A percentile compares a stretch with the other conserved stretches of the same genome.
These are phyloP conservation scores for Sialia sialis DNA, from an alignment of 2,113 vertebrate species.

Conservation along the genomic window DNA sequence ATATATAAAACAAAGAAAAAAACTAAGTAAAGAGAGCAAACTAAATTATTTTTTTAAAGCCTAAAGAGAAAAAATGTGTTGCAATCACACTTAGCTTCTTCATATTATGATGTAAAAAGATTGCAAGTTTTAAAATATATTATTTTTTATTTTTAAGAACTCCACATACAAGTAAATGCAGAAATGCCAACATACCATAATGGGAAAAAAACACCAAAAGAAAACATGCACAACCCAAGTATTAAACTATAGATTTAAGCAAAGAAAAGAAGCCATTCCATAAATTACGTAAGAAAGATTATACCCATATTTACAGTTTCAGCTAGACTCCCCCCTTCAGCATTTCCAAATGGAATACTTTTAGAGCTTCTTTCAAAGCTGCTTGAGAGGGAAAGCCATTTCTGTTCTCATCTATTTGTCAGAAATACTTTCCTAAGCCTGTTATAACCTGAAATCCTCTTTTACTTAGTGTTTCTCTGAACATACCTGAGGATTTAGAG, in stretches of 20 bases:
- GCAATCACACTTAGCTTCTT: neutral
- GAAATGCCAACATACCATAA: neutral
- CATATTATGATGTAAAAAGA: neutral
- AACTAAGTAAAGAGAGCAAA: neutral
- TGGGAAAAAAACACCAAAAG: fast-evolving
- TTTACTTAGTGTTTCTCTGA: slow-evolving; percentile 64
- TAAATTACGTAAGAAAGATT: neutral
- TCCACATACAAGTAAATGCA: neutral
- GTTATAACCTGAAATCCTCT: slow-evolving; percentile 71
- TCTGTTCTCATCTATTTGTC: slow-evolving; percentile 55
- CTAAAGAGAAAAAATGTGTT: neutral
- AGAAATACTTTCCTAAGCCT: slow-evolving; percentile 72
- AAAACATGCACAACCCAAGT: neutral
- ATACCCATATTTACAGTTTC: neutral
- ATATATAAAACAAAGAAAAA: neutral
- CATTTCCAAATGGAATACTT: slow-evolving; percentile 70
- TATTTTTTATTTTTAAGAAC: neutral
- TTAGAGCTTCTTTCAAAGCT: slow-evolving; percentile 69
- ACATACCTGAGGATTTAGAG: slow-evolving; percentile 40
- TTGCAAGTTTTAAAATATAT: neutral
- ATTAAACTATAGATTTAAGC: neutral
- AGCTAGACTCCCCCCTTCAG: slow-evolving; percentile 58
- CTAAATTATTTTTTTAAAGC: neutral
- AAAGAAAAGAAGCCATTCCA: neutral
- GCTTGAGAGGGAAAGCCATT: slow-evolving; percentile 61